A percentile compares a stretch with the other conserved stretches of the same genome.
Evolutionary conservation across 2,113 vertebrate species (phyloP).

Genomic region (Candoia aspera): DNA sequence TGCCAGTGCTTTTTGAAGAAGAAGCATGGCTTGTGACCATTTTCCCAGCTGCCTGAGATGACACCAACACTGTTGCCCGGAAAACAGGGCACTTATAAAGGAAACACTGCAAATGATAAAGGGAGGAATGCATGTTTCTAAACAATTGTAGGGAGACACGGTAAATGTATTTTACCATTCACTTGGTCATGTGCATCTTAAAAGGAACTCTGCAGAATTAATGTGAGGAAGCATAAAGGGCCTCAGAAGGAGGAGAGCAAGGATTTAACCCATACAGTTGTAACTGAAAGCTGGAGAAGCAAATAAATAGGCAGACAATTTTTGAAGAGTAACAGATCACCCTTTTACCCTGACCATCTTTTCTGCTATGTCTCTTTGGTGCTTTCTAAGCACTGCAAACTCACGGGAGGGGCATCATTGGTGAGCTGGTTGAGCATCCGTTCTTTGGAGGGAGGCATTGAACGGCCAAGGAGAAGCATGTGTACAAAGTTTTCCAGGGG

Average conservation of each 20-base stretch:
- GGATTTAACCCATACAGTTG: neutral
- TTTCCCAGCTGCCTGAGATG: neutral
- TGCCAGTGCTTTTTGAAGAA: too few relatives aligned
- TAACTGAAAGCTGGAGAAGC: neutral
- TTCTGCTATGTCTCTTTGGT: neutral
- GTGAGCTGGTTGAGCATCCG: neutral
- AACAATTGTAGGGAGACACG: neutral
- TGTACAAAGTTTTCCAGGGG: neutral
- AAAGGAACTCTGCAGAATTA: neutral
- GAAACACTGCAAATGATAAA: too few relatives aligned
- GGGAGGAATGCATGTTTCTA: neutral
- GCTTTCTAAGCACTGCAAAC: neutral
- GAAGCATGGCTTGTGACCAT: neutral
- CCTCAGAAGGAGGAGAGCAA: neutral
- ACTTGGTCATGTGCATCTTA: neutral
- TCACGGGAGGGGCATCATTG: neutral
- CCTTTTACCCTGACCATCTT: neutral
- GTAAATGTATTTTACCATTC: neutral
- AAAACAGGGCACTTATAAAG: neutral
- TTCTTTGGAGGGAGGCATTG: neutral
- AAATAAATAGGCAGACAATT: neutral
- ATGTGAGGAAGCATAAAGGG: neutral
- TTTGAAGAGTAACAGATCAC: neutral
- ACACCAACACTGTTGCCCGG: neutral
- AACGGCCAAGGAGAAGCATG: too few relatives aligned